Base-by-base conservation (phyloP, 1,140 invertebrate species). In the Antheraea mylitta region DNA sequence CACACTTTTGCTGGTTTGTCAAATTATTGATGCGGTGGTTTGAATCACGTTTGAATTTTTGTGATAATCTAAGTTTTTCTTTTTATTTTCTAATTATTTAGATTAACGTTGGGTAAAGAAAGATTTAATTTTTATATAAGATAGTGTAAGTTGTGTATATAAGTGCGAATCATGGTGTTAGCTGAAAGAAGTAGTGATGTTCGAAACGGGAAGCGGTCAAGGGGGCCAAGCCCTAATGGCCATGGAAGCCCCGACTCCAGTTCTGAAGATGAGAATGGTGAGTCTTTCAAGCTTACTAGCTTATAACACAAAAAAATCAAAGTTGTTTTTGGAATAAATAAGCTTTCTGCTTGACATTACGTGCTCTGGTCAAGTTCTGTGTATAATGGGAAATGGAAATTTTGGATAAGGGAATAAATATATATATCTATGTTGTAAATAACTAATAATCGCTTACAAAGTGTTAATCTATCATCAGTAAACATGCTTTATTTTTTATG, bases 201-300 rank as follows among this genome's bases (percentile, higher is more conserved):
- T 72, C 93, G 96, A 82, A 98, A 98, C 91, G 97, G 97, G 61
- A 94, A 96, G 75, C 94, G 96, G 90, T 98, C 97, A 73, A 94
- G 96, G 84, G 97, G 97, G 84, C 96, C 97, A 82, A 98, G 96
- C 94, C 97, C 97, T 69, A 97, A 97, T 94, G 96, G 95, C 74
- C 96, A 97, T 91, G 94, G 94, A 80, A 95, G 94, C 81, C 96
- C 96, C 62, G 95, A 96, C 74, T 95, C 95, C 62, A 96, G 95
- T 80, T 96, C 95, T 72, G 96, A 97, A 78, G 96, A 97, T 84
- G 96, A 96, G 87, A 96, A 95, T 92, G 96, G 96, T 96, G 94
- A 70, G 75, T 59, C 18, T 22, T 59, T 18, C 13, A 22, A 30
- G 60, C 19, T 61, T 53, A 16, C 16, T 1, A 13, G 45, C 11